Evolutionary conservation across 2,888 invertebrate genomes (phyloP), one percentile per base, ranked within the genome.

Genomic region (Andrena dorsata): DNA sequence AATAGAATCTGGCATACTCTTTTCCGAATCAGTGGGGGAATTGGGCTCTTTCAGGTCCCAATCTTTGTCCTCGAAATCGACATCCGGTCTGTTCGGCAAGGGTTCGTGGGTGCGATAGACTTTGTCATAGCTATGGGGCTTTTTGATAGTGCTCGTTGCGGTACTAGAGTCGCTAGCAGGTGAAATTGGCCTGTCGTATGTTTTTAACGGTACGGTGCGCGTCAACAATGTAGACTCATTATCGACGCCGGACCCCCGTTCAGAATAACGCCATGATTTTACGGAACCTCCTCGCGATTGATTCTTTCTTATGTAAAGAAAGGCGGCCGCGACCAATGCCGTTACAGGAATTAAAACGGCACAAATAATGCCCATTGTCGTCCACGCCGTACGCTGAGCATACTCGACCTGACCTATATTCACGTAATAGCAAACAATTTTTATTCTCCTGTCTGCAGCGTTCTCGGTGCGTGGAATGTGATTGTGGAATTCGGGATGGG

Each of bases 21-120:
- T 82, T 41, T 91, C 92, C 2, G 90, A 90, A 4, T 85, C 89
- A 28, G 87, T 84, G 13, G 88, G 88, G 28, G 90, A 90, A 26
- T 70, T 82, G 16, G 90, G 87, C 93, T 96, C 96, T 80, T 96
- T 96, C 72, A 97, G 94, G 93, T 97, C 97, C 96, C 97, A 97
- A 81, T 96, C 95, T 94, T 97, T 97, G 86, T 97, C 96, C 87
- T 97, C 97, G 94, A 98, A 98, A 81, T 97, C 97, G 88, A 96
- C 95, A 83, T 96, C 95, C 56, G 98, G 97, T 91, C 96, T 95
- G 86, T 95, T 95, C 0, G 96, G 95, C 86, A 98, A 94, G 70
- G 98, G 98, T 94, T 98, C 98, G 92, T 97, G 95, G 10, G 98
- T 98, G 87, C 96, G 95, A 93, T 98, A 98, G 70, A 96, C 96